Base-by-base conservation (phyloP, 2,888 invertebrate genomes). In the Epirrhoe alternata region DNA sequence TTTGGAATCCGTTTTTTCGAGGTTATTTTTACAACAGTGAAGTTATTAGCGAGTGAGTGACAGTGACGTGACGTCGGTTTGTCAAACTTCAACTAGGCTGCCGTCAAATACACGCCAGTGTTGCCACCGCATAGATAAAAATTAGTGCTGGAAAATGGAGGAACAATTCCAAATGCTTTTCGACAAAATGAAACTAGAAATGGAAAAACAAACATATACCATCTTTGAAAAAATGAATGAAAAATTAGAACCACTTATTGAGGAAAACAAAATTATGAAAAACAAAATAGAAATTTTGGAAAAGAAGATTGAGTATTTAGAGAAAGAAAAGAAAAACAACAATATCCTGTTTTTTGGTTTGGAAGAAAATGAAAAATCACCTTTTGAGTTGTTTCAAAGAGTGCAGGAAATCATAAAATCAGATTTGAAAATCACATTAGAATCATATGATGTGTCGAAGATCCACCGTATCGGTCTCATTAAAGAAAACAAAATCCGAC, bases 181-280 rank as follows among this genome's bases (percentile, higher is more conserved):
- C 24, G 63, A 63, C 14, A 38, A 63, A 47, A 63, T 63, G 51
- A 62, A 51, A 56, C 51, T 56, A 2, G 56, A 62, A 17, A 62
- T 62, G 55, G 50, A 55, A 56, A 62, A 62, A 51, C 62, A 62
- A 62, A 53, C 58, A 35, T 53, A 47, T 24, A 38, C 8, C 7
- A 53, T 58, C 57, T 58, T 58, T n/a, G 52, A 53, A 5, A 61
- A 47, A 64, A 64, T 64, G 33, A 31, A 64, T n/a, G 35, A 64
- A 49, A 31, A 58, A 10, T 10, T 64, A 53, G 52, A 53, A 53
- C 63, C 63, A 2, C 6, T 64, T 6, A 58, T 53, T 33, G 24
- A 64, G 24, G 63, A 64, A 7, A 64, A 64, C n/a, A 58, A 52
- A 49, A 47, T 49, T 14, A 17, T 58, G 57, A 64, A 58, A 64